These are phyloP conservation scores for Epinephelus fuscoguttatus DNA, from an alignment of 2,113 vertebrate species.

Conservation along the genomic window DNA sequence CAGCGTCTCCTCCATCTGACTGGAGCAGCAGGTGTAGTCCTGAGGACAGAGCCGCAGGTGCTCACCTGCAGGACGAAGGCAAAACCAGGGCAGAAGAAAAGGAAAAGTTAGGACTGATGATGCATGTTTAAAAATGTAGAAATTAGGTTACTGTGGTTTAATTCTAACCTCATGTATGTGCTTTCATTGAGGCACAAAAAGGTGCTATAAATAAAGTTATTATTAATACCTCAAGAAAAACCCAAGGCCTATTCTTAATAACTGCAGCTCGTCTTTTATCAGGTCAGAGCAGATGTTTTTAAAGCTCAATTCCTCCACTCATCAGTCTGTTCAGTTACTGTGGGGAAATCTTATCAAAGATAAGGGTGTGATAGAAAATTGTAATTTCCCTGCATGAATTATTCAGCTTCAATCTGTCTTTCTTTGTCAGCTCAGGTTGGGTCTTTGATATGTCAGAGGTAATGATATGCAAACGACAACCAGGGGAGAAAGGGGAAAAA, in stretches of 20 bases:
- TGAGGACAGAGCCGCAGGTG: constrained; percentile 91
- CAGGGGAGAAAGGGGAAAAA: constrained; percentile 4
- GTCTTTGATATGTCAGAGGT: constrained; percentile 72
- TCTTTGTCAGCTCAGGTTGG: constrained; percentile 73
- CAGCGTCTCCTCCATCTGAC: constrained; percentile 89
- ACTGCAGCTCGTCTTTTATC: not conserved
- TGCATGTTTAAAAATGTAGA: not conserved
- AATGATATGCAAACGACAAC: constrained; percentile 77
- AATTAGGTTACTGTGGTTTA: not conserved
- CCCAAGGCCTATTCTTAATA: not conserved
- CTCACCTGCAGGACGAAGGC: constrained; percentile 83
- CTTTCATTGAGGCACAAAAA: not conserved
- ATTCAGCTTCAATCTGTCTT: constrained; percentile 74
- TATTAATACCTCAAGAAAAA: not conserved
- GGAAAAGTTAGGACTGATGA: not conserved
- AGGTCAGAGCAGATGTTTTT: constrained; percentile 32
- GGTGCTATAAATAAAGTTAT: not conserved
- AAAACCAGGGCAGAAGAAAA: constrained; percentile 16
- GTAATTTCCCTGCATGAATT: constrained; percentile 74
- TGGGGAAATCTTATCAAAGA: constrained; percentile 61
- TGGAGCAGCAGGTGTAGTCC: constrained; percentile 93
- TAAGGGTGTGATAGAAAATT: constrained; percentile 56
- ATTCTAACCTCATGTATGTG: not conserved
- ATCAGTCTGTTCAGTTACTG: constrained; percentile 30
- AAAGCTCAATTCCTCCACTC: constrained; percentile 30